Evolutionary conservation across 1,140 invertebrate species (phyloP).

Genomic region (Drosophila kikkawai): DNA sequence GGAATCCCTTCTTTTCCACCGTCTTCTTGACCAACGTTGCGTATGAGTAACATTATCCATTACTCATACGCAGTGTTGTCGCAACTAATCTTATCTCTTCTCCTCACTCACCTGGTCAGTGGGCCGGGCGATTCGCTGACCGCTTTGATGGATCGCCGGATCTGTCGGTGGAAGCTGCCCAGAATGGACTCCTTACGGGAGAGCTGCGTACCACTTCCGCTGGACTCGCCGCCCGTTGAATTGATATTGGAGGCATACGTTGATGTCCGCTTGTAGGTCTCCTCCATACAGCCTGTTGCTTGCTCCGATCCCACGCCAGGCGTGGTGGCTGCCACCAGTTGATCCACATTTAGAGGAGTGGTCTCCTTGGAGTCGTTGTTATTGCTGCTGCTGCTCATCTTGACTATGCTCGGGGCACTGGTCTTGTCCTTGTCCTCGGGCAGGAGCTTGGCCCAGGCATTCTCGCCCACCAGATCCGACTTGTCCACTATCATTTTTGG

Average conservation of each 20-base stretch:
- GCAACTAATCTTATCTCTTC: neutral
- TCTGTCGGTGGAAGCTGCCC: conserved; percentile 86
- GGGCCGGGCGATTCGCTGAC: conserved; percentile 84
- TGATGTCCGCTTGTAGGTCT: conserved; percentile 63
- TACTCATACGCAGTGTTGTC: conserved; percentile 15
- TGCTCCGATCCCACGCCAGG: conserved; percentile 8
- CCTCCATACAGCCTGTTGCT: conserved; percentile 19
- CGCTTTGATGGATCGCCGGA: conserved; percentile 86
- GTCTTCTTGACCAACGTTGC: conserved; percentile 23
- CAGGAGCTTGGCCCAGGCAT: conserved; percentile 80
- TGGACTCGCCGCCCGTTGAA: conserved; percentile 70
- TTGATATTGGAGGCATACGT: conserved; percentile 71
- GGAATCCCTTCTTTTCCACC: conserved; percentile 2
- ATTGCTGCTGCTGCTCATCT: conserved; percentile 50
- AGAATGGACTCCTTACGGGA: conserved; percentile 85
- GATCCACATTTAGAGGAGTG: conserved; percentile 55
- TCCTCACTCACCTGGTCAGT: conserved; percentile 76
- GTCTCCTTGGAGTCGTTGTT: conserved; percentile 46
- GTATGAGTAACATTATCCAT: conserved; percentile 39
- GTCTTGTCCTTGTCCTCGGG: conserved; percentile 65
- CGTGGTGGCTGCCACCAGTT: conserved; percentile 33
- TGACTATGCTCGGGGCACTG: conserved; percentile 56
- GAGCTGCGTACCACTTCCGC: conserved; percentile 66
- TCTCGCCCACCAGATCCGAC: conserved; percentile 64
- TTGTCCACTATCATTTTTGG: conserved; percentile 84